A percentile compares a stretch with the other conserved stretches of the same genome.
Evolutionary conservation across 2,113 vertebrate species (phyloP).

Genomic region (Elachura formosa): DNA sequence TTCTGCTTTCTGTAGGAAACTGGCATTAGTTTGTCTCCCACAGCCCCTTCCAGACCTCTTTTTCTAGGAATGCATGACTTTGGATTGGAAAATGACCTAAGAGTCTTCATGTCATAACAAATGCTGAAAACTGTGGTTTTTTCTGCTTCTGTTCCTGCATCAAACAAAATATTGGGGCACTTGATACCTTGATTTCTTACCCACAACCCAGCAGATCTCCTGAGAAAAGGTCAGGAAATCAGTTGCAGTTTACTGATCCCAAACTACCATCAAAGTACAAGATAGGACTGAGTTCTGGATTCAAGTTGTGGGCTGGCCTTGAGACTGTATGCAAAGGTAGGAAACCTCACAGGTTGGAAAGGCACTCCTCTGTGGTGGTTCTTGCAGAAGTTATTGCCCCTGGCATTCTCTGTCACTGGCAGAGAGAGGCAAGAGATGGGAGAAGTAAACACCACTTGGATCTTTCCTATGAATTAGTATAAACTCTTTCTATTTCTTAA

Average conservation of each 20-base stretch:
- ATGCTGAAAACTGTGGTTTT: not conserved
- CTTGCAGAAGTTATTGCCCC: not conserved
- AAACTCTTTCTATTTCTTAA: not conserved
- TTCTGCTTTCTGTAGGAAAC: not conserved
- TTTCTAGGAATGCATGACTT: not conserved
- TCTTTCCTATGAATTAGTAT: not conserved
- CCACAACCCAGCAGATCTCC: not conserved
- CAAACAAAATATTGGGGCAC: not conserved
- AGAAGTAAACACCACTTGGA: not conserved
- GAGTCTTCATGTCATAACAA: not conserved
- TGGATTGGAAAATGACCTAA: not conserved
- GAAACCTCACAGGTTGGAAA: not conserved
- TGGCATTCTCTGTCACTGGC: not conserved
- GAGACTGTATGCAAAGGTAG: not conserved
- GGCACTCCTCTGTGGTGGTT: not conserved
- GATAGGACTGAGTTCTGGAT: not conserved
- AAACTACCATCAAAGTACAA: not conserved
- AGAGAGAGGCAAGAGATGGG: not conserved
- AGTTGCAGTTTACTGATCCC: not conserved
- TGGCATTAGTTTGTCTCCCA: not conserved
- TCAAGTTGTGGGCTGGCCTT: not conserved
- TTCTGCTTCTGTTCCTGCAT: not conserved
- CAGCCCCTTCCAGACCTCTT: not conserved
- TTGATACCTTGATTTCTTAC: not conserved
- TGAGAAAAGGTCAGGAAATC: not conserved